Percentiles rank a stretch among this genome's conserved stretches.
Conservation (phyloP, 2,113 vertebrate species). For the Talpa occidentalis region DNA sequence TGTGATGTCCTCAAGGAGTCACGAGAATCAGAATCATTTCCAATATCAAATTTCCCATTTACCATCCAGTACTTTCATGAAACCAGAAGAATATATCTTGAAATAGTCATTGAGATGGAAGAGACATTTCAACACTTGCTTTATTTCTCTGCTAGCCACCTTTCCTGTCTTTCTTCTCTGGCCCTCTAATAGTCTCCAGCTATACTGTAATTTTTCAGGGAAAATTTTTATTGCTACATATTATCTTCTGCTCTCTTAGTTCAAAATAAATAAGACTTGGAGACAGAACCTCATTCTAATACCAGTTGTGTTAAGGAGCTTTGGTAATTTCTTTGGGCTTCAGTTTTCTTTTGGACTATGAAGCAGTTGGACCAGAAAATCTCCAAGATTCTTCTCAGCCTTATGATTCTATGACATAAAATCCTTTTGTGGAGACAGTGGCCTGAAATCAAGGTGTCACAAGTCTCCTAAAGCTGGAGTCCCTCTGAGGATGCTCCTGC, state of each 20-base stretch:
- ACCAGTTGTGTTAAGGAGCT: background rate
- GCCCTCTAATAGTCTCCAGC: background rate
- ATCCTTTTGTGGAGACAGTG: background rate
- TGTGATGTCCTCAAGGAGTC: background rate
- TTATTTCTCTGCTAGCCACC: background rate
- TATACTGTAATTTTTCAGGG: background rate
- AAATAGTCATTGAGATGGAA: background rate
- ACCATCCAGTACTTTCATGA: background rate
- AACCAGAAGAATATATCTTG: background rate
- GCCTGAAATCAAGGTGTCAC: background rate
- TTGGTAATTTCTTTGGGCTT: slow-evolving; percentile 22
- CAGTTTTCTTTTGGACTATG: slow-evolving; percentile 24
- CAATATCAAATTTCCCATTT: background rate
- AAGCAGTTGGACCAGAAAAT: slow-evolving; percentile 18
- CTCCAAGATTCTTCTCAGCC: background rate
- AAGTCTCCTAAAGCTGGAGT: background rate
- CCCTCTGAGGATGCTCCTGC: background rate
- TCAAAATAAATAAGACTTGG: background rate
- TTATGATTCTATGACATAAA: background rate
- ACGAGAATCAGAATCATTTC: background rate
- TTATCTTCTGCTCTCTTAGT: background rate
- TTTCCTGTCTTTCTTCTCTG: background rate
- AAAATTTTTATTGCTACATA: background rate
- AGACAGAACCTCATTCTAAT: background rate
- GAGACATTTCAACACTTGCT: background rate